Conservation (phyloP, 2,888 invertebrate genomes). For the Ochlodes sylvanus region DNA sequence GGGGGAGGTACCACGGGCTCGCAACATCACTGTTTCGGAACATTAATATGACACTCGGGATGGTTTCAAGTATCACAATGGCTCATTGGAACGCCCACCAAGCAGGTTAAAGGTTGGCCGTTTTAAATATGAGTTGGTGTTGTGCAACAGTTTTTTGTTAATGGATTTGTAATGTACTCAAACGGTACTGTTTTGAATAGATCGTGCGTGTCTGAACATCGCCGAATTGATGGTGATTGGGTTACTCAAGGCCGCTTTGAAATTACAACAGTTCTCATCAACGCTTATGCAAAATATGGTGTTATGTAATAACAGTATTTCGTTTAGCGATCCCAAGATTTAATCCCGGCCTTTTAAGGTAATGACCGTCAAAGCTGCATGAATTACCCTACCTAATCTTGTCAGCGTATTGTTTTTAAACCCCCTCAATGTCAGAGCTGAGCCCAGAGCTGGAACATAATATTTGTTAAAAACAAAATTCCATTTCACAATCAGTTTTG, state of each 20-base stretch:
- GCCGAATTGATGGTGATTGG: conserved; percentile 21
- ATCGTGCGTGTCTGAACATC: conserved; percentile 37
- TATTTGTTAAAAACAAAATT: conserved; percentile 9
- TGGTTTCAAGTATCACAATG: conserved; percentile 71
- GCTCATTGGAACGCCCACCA: conserved; percentile 68
- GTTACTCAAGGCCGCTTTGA: conserved; percentile 7
- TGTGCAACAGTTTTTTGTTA: conserved; percentile 71
- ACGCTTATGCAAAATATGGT: not conserved
- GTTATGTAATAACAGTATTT: not conserved
- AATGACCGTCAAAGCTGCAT: too few relatives aligned
- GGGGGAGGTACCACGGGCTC: conserved; percentile 54
- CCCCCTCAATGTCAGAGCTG: not conserved
- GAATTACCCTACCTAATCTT: too few relatives aligned
- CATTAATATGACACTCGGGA: conserved; percentile 82
- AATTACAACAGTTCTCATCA: not conserved
- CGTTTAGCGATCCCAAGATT: too few relatives aligned
- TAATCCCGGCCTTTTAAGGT: too few relatives aligned
- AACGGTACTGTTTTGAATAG: conserved; percentile 47
- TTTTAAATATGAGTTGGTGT: conserved; percentile 58
- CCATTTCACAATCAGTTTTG: conserved; percentile 23
- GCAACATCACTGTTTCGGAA: conserved; percentile 67
- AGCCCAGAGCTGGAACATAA: not conserved
- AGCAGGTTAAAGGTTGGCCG: conserved; percentile 75
- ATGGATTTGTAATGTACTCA: conserved; percentile 70
- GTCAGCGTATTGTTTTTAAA: not conserved